Evolutionary conservation across 2,113 vertebrate genomes (phyloP), one percentile per base, ranked within the genome.

Genomic region (Myrmophylax atrothorax): DNA sequence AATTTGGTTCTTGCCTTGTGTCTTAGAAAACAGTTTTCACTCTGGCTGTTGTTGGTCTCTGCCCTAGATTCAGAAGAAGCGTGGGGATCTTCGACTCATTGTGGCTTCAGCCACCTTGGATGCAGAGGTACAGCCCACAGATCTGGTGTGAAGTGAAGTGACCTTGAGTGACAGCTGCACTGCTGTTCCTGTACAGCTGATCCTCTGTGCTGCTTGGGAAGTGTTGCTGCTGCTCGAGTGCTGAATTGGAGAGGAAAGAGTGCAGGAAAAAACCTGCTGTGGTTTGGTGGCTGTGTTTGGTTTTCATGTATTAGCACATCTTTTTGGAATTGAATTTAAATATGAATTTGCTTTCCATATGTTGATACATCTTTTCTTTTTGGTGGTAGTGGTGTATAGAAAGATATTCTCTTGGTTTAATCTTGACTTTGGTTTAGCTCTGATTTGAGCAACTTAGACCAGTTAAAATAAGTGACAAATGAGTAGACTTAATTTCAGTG

Each of bases 101-200:
- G 98, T 99, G 59, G 99, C 99, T 73, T 99, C 99, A 62, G 99
- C 99, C 42, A 99, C 99, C n/a, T 96, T 99, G 97, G 99, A 99
- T 96, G 99, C 99, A 87, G 99, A 99, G 99, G 99, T 99, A 98
- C 76, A 77, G 58, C 62, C 70, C 40, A 4, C 35, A 10, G 38
- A 4, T 63, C 69, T 58, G 33, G 15, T 52, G 53, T 88, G 72
- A 66, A 66, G 46, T 68, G 20, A 56, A n/a, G n/a, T 49, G 37
- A 78, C 9, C 26, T 40, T 15, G 35, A 12, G 31, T 89, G 83
- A 22, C 56, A 92, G 55, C 42, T 95, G 60, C 25, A 14, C 19
- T 79, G 96, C 13, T 81, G 0, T 72, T 87, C 44, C 7, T 74
- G 70, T 23, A 3, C 37, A 83, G 22, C 40, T 79, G 20, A 3